Conservation (phyloP, 2,797 vertebrate species). For the Percopsis omiscomaycus region DNA sequence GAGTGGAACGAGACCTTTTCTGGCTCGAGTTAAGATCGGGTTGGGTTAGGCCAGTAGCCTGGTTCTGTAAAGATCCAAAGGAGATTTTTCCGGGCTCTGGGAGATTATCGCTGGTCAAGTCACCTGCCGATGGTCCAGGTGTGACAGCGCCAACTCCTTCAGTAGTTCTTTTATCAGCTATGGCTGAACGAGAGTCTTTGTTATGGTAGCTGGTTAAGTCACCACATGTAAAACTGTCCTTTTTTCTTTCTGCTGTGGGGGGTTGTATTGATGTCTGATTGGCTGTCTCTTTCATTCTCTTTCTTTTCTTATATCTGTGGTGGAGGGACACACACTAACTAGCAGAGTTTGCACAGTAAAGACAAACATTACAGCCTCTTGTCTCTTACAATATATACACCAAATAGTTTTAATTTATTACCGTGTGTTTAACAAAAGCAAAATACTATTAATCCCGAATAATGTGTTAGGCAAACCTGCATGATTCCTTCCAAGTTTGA, state of each 20-base stretch:
- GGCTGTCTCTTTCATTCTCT: conserved; percentile 30
- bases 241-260: not conserved
- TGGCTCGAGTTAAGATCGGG: not conserved
- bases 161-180: too few relatives aligned
- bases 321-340: conserved; percentile 1
- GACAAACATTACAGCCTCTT: not conserved
- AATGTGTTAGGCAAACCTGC: too few relatives aligned
- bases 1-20: not conserved
- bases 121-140: not conserved
- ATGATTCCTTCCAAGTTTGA: not conserved
- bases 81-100: conserved; percentile 14
- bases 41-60: too few relatives aligned
- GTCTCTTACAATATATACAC: not conserved
- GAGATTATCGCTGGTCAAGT: conserved; percentile 42
- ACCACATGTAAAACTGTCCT: not conserved
- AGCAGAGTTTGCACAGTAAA: too few relatives aligned
- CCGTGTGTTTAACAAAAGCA: not conserved
- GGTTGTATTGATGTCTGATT: not conserved
- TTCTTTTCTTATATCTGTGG: conserved; percentile 38
- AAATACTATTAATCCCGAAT: not conserved
- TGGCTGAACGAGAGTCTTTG: too few relatives aligned
- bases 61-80: conserved; percentile 12
- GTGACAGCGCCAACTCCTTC: too few relatives aligned
- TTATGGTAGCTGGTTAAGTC: conserved; percentile 8
- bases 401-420: not conserved